A percentile compares a stretch with the other conserved stretches of the same genome.
phyloP scores from a whole-genome alignment of 2,113 vertebrate species.

The Pseudois nayaur region DNA sequence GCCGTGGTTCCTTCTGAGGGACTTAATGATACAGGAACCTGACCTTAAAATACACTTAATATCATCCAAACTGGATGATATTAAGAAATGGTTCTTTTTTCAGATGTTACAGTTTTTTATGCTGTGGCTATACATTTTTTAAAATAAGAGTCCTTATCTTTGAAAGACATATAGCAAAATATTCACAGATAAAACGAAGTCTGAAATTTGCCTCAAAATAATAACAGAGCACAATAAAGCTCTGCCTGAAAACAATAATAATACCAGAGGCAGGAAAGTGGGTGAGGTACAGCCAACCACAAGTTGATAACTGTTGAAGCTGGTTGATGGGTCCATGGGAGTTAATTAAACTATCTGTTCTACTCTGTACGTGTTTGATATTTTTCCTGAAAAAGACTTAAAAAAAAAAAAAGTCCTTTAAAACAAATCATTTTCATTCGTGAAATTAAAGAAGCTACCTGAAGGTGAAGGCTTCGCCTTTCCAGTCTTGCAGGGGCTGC shows the following conservation, averaged over 20 bases:
- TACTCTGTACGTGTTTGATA: not conserved
- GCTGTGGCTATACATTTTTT: not conserved
- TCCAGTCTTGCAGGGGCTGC: conserved; percentile 74
- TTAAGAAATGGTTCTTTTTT: not conserved
- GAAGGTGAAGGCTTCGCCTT: conserved; percentile 65
- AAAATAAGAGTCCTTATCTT: conserved; percentile 27
- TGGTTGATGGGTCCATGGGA: not conserved
- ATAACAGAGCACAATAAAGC: not conserved
- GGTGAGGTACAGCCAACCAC: not conserved
- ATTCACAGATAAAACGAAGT: not conserved
- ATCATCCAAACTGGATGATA: not conserved
- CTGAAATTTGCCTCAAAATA: not conserved
- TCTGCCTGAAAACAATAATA: not conserved
- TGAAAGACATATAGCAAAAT: conserved; percentile 20
- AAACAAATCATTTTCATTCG: not conserved
- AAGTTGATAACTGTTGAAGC: not conserved
- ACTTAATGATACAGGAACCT: not conserved
- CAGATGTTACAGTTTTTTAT: not conserved
- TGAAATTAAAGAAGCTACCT: conserved; percentile 81
- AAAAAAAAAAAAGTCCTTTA: not conserved
- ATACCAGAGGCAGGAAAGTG: not conserved
- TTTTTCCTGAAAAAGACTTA: not conserved
- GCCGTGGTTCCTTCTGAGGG: not conserved
- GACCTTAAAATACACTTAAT: conserved; percentile 16
- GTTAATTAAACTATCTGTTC: not conserved